These are phyloP conservation scores for Parelbella ahira DNA, from an alignment of 2,888 invertebrate genomes.

Conservation along the genomic window DNA sequence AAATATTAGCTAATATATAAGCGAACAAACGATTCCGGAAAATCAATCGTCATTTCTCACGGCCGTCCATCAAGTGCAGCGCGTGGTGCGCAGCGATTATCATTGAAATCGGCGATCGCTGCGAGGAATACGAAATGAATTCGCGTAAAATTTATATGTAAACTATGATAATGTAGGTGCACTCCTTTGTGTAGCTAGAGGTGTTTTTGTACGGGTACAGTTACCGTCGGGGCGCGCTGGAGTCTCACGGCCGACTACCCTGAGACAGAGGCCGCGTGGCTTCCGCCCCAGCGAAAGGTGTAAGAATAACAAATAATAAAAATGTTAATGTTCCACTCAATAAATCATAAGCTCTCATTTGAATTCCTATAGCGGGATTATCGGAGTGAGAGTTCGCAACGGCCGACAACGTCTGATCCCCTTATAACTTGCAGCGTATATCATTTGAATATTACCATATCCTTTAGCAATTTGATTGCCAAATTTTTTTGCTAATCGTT, in stretches of 20 bases:
- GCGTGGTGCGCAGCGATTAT: constrained; percentile 73
- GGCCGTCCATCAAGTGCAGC: constrained; percentile 71
- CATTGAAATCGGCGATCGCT: constrained; percentile 72
- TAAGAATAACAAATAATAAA: constrained; percentile 82
- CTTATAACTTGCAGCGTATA: constrained; percentile 44
- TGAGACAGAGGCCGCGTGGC: constrained; percentile 78
- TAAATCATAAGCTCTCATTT: constrained; percentile 80
- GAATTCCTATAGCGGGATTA: constrained; percentile 77
- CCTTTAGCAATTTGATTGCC: constrained; percentile 42
- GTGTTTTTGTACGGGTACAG: constrained; percentile 53
- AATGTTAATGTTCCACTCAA: constrained; percentile 82
- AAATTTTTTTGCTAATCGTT: constrained; percentile 27
- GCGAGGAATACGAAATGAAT: constrained; percentile 74
- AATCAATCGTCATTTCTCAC: constrained; percentile 76
- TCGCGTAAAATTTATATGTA: constrained; percentile 80
- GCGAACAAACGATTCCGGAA: too few species aligned
- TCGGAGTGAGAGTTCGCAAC: constrained; percentile 68
- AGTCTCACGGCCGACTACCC: constrained; percentile 76
- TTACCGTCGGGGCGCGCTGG: constrained; percentile 53
- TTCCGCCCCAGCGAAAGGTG: constrained; percentile 75
- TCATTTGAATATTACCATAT: constrained; percentile 58
- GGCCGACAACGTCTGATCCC: constrained; percentile 44
- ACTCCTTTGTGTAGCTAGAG: constrained; percentile 58
- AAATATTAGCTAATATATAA: too few species aligned
- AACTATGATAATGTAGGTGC: constrained; percentile 78